Percentiles rank a stretch among this genome's conserved stretches.
Evolutionary conservation across 2,888 invertebrate species (phyloP).

Genomic region (Axea sp.): DNA sequence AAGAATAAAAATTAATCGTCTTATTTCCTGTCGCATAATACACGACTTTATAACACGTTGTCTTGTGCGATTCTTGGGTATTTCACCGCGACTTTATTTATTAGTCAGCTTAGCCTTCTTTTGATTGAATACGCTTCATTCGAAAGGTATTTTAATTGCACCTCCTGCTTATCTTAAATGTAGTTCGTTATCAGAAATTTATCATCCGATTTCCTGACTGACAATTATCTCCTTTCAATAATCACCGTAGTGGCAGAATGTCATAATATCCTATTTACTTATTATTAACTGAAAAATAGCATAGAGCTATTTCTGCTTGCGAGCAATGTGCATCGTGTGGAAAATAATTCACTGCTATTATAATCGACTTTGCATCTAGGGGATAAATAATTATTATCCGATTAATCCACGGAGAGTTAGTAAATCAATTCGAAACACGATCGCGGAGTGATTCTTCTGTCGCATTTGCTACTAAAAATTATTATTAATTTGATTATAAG

Average conservation of each 20-base stretch:
- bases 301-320: too few species aligned
- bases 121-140: conserved; percentile 71
- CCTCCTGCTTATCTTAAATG: conserved; percentile 75
- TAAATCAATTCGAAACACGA: too few species aligned
- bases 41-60: conserved; percentile 16
- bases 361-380: too few species aligned
- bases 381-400: too few species aligned
- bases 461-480: too few species aligned
- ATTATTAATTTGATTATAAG: too few species aligned
- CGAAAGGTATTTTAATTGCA: conserved; percentile 76
- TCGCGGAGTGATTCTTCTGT: too few species aligned
- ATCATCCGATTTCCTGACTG: conserved; percentile 74
- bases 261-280: conserved; percentile 66
- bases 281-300: conserved; percentile 14
- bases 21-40: too few species aligned
- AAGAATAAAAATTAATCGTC: too few species aligned
- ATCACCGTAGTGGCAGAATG: conserved; percentile 66
- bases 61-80: conserved; percentile 39
- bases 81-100: conserved; percentile 48
- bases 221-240: conserved; percentile 71
- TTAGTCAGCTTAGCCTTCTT: conserved; percentile 56
- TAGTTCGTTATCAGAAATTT: conserved; percentile 72
- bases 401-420: too few species aligned
- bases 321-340: too few species aligned
- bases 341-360: too few species aligned